phyloP scores from a whole-genome alignment of 2,113 vertebrate species.

The Choloepus hoffmanni region DNA sequence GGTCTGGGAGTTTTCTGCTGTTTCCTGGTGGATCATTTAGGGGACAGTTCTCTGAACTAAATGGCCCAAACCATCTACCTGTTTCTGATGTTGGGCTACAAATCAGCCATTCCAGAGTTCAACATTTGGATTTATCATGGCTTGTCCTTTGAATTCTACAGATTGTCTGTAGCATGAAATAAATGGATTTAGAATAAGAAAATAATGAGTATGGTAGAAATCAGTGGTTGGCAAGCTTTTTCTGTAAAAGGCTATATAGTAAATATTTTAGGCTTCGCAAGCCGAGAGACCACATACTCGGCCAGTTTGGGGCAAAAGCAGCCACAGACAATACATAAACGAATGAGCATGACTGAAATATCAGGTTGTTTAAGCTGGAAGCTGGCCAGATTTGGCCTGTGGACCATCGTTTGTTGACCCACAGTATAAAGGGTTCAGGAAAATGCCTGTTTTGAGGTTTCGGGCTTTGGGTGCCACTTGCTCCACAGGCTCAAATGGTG shows the following conservation, averaged over 20 bases:
- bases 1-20: not conserved
- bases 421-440: not conserved
- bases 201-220: not conserved
- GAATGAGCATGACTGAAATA: not conserved
- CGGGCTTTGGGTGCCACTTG: not conserved
- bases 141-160: not conserved
- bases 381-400: not conserved
- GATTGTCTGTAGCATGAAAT: not conserved
- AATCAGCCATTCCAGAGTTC: not conserved
- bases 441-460: not conserved
- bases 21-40: not conserved
- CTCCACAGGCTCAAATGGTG: not conserved
- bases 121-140: not conserved
- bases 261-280: not conserved
- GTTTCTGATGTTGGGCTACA: not conserved
- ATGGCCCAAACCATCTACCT: too few species aligned
- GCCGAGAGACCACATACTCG: not conserved
- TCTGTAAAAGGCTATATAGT: not conserved
- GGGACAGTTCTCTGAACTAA: not conserved
- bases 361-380: rapidly evolving
- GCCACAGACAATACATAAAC: rapidly evolving
- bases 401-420: not conserved
- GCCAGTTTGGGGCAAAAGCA: not conserved
- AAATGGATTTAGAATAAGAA: not conserved
- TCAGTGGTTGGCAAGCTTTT: not conserved